Evolutionary conservation across 2,797 vertebrate genomes (phyloP).

Genomic region (Setipinna tenuifilis): DNA sequence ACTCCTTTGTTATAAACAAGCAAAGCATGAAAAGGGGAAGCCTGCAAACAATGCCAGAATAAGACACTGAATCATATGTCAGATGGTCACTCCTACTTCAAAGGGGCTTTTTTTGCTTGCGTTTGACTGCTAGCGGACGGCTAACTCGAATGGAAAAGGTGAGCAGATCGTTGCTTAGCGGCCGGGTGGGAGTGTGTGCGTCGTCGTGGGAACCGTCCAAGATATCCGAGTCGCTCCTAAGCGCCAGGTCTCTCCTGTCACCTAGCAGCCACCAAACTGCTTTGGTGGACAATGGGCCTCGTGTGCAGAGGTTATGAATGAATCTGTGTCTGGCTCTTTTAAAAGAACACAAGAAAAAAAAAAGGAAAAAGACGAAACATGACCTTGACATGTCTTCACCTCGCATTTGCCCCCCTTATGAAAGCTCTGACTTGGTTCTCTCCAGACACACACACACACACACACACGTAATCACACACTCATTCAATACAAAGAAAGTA

Average conservation of each 20-base stretch:
- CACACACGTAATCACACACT: neutral
- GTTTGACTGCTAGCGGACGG: neutral
- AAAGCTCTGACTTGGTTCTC: neutral
- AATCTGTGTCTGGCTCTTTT: constrained; percentile 13
- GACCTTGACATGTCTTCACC: constrained; percentile 4
- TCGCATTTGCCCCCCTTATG: neutral
- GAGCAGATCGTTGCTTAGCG: neutral
- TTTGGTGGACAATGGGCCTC: constrained; percentile 1
- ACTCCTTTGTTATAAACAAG: neutral
- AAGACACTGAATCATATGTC: neutral
- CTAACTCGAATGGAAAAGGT: neutral
- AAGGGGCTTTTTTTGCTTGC: neutral
- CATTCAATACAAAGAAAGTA: neutral
- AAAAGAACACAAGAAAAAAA: neutral
- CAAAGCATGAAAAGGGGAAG: neutral
- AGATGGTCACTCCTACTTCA: neutral
- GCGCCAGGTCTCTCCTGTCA: constrained; percentile 5
- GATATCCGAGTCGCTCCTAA: neutral
- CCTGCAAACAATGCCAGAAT: neutral
- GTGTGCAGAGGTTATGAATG: constrained; percentile 18
- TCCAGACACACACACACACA: neutral
- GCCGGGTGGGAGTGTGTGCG: constrained; percentile 35
- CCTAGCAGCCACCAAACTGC: constrained; percentile 1
- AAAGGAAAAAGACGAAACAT: neutral
- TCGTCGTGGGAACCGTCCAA: constrained; percentile 47